These are phyloP conservation scores for Penaeus japonicus DNA, from an alignment of 1,140 invertebrate genomes.

Conservation along the genomic window DNA sequence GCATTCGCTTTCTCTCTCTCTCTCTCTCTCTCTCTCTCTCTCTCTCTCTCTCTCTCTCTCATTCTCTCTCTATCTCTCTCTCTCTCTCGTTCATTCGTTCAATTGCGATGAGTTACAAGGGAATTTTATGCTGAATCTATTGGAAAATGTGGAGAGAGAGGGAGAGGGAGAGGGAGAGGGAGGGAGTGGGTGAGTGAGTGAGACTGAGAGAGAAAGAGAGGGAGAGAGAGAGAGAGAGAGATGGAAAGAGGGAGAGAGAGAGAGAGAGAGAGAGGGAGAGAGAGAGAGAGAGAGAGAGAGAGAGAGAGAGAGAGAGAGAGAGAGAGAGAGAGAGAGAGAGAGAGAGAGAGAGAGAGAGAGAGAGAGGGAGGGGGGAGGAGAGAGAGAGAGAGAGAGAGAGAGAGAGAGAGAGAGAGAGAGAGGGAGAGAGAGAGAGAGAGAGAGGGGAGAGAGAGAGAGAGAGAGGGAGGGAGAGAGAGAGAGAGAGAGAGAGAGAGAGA, in stretches of 20 bases:
- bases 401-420: too few species aligned
- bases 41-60: too few species aligned
- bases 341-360: not conserved
- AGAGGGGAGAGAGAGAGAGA: not conserved
- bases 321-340: not conserved
- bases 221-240: slow-evolving; percentile 10
- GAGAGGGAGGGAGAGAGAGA: not conserved
- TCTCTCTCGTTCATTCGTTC: too few species aligned
- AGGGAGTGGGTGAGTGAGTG: not conserved
- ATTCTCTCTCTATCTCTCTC: too few species aligned
- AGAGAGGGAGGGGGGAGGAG: not conserved
- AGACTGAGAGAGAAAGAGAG: not conserved
- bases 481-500: not conserved
- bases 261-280: not conserved
- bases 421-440: not conserved
- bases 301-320: not conserved
- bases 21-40: too few species aligned
- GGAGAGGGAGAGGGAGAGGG: too few species aligned
- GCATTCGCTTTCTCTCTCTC: too few species aligned
- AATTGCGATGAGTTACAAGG: too few species aligned
- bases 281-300: not conserved
- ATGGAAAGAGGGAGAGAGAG: not conserved
- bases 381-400: not conserved
- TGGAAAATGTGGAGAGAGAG: too few species aligned
- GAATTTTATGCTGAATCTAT: not conserved